A percentile compares a stretch with the other conserved stretches of the same genome.
These are phyloP conservation scores for Gila robusta DNA, from an alignment of 2,797 vertebrate genomes.

Conservation along the genomic window DNA sequence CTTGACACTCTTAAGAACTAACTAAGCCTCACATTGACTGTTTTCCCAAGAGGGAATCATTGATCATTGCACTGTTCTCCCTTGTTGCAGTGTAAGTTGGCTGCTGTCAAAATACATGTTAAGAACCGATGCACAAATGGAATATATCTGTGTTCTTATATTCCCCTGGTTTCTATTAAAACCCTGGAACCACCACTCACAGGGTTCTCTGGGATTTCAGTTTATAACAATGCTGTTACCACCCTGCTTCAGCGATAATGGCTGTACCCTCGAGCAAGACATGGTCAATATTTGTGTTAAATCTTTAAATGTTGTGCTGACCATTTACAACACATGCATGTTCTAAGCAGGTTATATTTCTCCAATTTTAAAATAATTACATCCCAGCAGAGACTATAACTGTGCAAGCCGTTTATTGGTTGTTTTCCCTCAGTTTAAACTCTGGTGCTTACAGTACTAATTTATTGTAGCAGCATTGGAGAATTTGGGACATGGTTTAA, in stretches of 20 bases:
- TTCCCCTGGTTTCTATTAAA: slow-evolving; percentile 49
- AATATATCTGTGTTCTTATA: slow-evolving; percentile 47
- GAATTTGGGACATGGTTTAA: background rate
- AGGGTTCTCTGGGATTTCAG: slow-evolving; percentile 15
- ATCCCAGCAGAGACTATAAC: background rate
- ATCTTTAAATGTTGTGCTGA: background rate
- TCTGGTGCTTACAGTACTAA: background rate
- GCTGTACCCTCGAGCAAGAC: slow-evolving; percentile 24
- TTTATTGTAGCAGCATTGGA: background rate
- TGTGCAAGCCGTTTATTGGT: background rate
- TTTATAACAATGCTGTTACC: slow-evolving; percentile 39
- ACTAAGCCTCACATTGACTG: slow-evolving; percentile 36
- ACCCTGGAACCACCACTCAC: slow-evolving; percentile 1
- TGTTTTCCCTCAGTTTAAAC: background rate
- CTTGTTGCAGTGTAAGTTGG: slow-evolving; percentile 25
- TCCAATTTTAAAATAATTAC: background rate
- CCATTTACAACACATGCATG: background rate
- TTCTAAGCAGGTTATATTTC: background rate
- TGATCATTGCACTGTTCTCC: slow-evolving; percentile 41
- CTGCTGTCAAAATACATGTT: slow-evolving; percentile 38
- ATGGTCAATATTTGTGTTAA: background rate
- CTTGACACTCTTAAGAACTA: slow-evolving; percentile 45
- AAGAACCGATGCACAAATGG: slow-evolving; percentile 39
- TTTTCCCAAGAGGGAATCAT: slow-evolving; percentile 41
- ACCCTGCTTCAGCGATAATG: slow-evolving; percentile 39